phyloP scores from a whole-genome alignment of 2,113 vertebrate genomes.

The Hemiprocne comata region DNA sequence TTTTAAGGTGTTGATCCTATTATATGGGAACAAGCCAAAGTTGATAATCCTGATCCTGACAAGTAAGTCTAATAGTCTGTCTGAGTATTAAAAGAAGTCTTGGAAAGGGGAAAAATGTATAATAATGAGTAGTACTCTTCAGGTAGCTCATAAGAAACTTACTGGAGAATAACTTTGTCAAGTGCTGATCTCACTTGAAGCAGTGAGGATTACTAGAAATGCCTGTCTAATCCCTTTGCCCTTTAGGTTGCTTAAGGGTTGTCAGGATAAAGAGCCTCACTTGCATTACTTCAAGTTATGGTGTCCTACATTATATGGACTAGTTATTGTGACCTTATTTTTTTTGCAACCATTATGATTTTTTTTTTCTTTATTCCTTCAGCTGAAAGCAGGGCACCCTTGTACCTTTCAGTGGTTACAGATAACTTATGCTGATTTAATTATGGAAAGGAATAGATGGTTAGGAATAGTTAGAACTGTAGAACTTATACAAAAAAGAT shows the following conservation, averaged over 20 bases:
- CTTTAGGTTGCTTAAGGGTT: background rate
- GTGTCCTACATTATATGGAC: background rate
- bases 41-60: conserved; percentile 96
- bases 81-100: background rate
- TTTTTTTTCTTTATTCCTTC: background rate
- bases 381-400: background rate
- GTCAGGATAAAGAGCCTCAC: background rate
- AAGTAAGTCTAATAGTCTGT: conserved; percentile 79
- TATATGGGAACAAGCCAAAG: conserved; percentile 99
- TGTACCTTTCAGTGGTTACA: background rate
- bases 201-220: background rate
- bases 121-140: background rate
- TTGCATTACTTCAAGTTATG: background rate
- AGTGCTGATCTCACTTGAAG: background rate
- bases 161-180: background rate
- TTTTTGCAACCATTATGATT: fast-evolving
- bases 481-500: background rate
- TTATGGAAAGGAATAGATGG: background rate
- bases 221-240: background rate
- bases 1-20: conserved; percentile 93
- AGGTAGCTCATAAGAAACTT: background rate
- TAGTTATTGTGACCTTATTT: background rate
- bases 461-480: background rate
- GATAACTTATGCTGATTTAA: background rate
- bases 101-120: background rate